These are phyloP conservation scores for Eueides isabella DNA, from an alignment of 1,140 invertebrate species.

Conservation along the genomic window DNA sequence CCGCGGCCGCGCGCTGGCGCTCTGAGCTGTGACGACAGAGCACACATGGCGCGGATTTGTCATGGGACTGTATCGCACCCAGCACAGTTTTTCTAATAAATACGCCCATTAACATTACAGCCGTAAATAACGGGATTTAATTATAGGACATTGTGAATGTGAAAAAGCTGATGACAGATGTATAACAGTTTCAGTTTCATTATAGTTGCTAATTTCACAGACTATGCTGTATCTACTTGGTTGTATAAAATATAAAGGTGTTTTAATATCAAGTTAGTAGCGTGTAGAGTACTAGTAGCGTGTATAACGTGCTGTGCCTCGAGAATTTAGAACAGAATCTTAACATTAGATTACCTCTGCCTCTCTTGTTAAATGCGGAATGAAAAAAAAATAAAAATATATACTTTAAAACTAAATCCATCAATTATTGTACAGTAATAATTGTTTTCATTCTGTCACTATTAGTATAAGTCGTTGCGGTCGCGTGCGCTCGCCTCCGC, in stretches of 20 bases:
- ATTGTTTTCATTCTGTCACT: background rate
- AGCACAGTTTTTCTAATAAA: background rate
- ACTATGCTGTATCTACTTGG: no score
- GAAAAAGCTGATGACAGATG: background rate
- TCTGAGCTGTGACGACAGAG: constrained; percentile 22
- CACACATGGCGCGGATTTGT: constrained; percentile 27
- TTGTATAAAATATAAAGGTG: no score
- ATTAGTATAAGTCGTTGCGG: background rate
- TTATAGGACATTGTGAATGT: background rate
- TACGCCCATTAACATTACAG: background rate
- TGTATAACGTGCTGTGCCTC: no score
- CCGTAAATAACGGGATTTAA: background rate
- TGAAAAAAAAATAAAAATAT: background rate
- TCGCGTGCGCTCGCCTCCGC: background rate
- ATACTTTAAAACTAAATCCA: background rate
- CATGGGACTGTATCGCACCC: constrained; percentile 4
- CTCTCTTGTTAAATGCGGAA: no score
- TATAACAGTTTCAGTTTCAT: background rate
- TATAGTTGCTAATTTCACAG: no score
- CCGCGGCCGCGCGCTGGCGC: background rate
- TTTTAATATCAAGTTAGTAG: no score
- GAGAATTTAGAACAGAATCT: no score
- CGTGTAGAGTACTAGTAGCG: no score
- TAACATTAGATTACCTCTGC: no score
- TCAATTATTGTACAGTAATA: background rate